Percentiles rank a stretch among this genome's conserved stretches.
These are phyloP conservation scores for Anneissia japonica DNA, from an alignment of 35 echinoderm and acorn worm species.

Conservation along the genomic window DNA sequence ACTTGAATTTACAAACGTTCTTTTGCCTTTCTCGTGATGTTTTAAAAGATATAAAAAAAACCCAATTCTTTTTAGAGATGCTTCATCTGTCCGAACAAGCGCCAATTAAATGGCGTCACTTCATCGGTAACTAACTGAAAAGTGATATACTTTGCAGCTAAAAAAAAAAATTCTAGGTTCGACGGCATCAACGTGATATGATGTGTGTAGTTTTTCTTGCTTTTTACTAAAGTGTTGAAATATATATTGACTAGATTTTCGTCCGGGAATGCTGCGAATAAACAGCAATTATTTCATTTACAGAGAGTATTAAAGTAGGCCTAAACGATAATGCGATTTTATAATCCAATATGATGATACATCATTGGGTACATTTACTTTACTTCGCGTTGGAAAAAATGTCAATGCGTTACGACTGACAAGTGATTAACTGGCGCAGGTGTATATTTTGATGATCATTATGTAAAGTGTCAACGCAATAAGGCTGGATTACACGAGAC, in stretches of 20 bases:
- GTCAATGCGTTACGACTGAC: background rate
- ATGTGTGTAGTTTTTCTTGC: background rate
- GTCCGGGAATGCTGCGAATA: background rate
- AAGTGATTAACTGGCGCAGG: background rate
- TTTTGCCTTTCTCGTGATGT: no score
- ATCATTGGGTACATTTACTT: background rate
- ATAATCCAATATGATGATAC: background rate
- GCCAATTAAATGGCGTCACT: no score
- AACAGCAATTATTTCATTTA: background rate
- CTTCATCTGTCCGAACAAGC: no score
- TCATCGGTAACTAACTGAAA: no score
- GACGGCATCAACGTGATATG: no score
- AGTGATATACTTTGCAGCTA: no score
- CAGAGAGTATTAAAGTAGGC: background rate
- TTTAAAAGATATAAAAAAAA: no score
- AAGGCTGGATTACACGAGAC: background rate
- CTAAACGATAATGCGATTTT: background rate
- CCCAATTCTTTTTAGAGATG: no score
- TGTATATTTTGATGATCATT: background rate
- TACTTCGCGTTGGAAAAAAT: background rate
- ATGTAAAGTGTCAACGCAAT: background rate
- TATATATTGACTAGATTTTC: background rate
- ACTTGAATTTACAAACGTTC: no score
- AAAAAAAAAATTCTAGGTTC: no score
- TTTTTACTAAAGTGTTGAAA: background rate